Base-by-base conservation (phyloP, 2,797 vertebrate genomes). In the Melanotaenia maccullochi region DNA sequence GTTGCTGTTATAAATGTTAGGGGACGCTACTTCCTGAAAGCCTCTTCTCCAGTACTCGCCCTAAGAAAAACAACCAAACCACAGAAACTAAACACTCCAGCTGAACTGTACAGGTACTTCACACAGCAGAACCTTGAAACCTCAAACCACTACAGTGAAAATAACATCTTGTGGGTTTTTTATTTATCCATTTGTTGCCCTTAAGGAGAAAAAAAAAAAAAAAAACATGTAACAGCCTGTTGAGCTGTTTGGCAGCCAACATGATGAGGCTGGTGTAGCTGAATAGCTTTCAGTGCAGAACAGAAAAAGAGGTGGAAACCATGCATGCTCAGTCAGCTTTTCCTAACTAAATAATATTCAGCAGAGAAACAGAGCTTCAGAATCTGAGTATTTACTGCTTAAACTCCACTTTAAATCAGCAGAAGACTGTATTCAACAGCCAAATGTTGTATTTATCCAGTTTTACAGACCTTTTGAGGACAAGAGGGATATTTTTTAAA, bases 11-110 rank as follows among this genome's bases (percentile, higher is more conserved):
- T 95, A 99, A 87, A 99, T 84, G 73, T 96, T 99, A 1, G 98
- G 98, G 14, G 97, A 96, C 0, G 97, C 92, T 28, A 99, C 98
- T 85, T 99, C 98, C 59, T 94, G 95, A 79, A 98, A 99, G 51
- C 95, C 92, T 70, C 95, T 93, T 57, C 68, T 95, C 81, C 94
- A 95, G 81, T 98, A 97, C 58, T 98, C 96, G 58, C 94, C 96
- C 97, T 99, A 59, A 32, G 76, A 75, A 52, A 73, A 85, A 77
- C 16, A 75, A 28, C 25, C 61, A 67, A 70, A 64, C 63, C 69
- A 62, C 55, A 68, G 22, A 38, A 59, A 40, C 4, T 49, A 14
- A 55, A 69, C n/a, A 40, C 3, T 25, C 14, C 61, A 68, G 25
- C 0, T 74, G 57, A 60, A 65, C 60, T 42, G 73, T 38, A 30